phyloP scores from a whole-genome alignment of 1,140 invertebrate species.

The Leptestheria dahalacensis region DNA sequence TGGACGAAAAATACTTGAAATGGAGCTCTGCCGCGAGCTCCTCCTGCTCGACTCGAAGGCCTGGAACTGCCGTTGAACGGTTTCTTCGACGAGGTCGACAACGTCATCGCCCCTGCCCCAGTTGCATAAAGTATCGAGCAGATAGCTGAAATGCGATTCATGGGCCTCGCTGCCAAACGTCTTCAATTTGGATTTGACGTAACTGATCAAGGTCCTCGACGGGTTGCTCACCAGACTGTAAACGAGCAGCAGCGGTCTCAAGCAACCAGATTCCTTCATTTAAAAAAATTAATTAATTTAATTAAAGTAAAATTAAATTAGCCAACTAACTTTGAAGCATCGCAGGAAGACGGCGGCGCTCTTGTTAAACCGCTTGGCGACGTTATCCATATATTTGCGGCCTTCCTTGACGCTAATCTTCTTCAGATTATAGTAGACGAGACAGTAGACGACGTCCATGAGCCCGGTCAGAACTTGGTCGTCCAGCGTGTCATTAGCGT shows the following conservation, averaged over 20 bases:
- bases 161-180: not conserved
- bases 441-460: not conserved
- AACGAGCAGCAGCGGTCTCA: not conserved
- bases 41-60: not conserved
- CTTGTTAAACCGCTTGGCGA: not conserved
- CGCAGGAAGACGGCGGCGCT: not conserved
- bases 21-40: not conserved
- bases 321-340: not conserved
- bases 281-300: not conserved
- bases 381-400: not conserved
- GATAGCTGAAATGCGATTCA: not conserved
- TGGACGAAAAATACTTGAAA: too few species aligned
- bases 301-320: not conserved
- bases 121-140: not conserved
- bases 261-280: not conserved
- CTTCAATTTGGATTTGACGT: not conserved
- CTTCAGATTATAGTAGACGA: not conserved
- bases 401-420: not conserved
- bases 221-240: not conserved
- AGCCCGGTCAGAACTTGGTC: not conserved
- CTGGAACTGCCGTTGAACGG: not conserved
- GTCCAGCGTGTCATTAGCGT: not conserved
- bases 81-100: not conserved
- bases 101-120: not conserved
- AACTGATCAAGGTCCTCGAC: not conserved